A percentile compares a stretch with the other conserved stretches of the same genome.
Evolutionary conservation across 2,888 invertebrate species (phyloP).

Genomic region (Lasioglossum lativentre): DNA sequence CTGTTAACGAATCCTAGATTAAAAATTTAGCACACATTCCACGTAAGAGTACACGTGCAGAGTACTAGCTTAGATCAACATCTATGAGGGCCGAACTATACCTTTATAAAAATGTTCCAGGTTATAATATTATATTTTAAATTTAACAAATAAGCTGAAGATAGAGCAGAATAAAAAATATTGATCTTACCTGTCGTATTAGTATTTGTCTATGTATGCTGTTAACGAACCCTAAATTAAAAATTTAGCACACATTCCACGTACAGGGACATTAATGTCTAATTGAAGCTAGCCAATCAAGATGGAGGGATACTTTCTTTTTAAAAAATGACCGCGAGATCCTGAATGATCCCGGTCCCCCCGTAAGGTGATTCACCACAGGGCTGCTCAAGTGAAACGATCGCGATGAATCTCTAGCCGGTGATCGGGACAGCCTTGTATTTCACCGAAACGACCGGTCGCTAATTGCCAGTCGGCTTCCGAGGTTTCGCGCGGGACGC

Average conservation of each 20-base stretch:
- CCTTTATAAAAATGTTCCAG: too few relatives aligned
- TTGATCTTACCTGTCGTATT: too few relatives aligned
- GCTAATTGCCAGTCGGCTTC: conserved; percentile 50
- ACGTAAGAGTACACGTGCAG: too few relatives aligned
- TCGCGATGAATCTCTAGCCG: neutral
- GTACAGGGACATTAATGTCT: neutral
- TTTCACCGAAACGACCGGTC: conserved; percentile 47
- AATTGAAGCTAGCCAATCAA: neutral
- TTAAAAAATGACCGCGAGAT: neutral
- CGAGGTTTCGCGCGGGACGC: conserved; percentile 43
- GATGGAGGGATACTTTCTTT: neutral
- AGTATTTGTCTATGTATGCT: neutral
- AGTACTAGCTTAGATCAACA: too few relatives aligned
- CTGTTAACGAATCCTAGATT: too few relatives aligned
- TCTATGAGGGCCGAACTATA: too few relatives aligned
- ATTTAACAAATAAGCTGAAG: too few relatives aligned
- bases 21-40: too few relatives aligned
- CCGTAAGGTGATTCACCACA: neutral
- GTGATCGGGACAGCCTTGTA: conserved; percentile 27
- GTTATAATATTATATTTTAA: too few relatives aligned
- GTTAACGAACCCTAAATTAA: neutral
- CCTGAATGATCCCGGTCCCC: neutral
- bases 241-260: neutral
- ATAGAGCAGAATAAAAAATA: too few relatives aligned
- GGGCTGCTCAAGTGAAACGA: neutral